Percentiles rank a stretch among this genome's conserved stretches.
These are phyloP conservation scores for Drosophila punjabiensis DNA, from an alignment of 1,140 invertebrate species.

Conservation along the genomic window DNA sequence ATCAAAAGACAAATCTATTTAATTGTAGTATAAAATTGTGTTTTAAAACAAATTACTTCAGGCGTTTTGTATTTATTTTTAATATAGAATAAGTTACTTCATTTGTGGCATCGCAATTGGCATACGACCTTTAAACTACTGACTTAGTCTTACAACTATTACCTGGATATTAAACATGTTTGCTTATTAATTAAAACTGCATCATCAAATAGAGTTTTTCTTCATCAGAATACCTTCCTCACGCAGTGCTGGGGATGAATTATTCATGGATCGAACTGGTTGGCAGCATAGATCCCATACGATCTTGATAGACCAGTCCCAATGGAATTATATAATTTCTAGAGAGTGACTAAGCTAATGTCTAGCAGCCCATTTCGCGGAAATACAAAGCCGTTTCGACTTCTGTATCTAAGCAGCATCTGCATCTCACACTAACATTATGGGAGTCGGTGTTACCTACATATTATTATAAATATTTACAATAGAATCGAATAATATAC, in stretches of 20 bases:
- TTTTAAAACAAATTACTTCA: not conserved
- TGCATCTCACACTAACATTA: not conserved
- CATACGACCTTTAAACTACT: no score
- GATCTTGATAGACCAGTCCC: slow-evolving; percentile 27
- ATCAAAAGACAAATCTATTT: not conserved
- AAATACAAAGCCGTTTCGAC: not conserved
- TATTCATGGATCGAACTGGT: slow-evolving; percentile 24
- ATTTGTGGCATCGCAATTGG: no score
- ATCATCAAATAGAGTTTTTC: no score
- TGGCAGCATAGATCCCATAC: slow-evolving; percentile 8
- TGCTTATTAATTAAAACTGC: slow-evolving; percentile 15
- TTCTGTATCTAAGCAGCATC: not conserved
- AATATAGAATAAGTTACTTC: not conserved
- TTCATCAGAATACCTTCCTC: slow-evolving; percentile 14
- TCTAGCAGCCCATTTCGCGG: not conserved
- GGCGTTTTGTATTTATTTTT: not conserved
- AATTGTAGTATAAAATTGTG: not conserved
- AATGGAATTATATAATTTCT: not conserved
- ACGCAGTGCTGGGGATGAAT: slow-evolving; percentile 16
- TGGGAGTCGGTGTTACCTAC: no score
- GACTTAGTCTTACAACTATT: not conserved
- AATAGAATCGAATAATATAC: not conserved
- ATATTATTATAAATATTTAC: not conserved
- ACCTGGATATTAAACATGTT: not conserved
- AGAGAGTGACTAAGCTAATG: slow-evolving; percentile 9